Evolutionary conservation across 2,113 vertebrate species (phyloP).

Genomic region (Uria aalge): DNA sequence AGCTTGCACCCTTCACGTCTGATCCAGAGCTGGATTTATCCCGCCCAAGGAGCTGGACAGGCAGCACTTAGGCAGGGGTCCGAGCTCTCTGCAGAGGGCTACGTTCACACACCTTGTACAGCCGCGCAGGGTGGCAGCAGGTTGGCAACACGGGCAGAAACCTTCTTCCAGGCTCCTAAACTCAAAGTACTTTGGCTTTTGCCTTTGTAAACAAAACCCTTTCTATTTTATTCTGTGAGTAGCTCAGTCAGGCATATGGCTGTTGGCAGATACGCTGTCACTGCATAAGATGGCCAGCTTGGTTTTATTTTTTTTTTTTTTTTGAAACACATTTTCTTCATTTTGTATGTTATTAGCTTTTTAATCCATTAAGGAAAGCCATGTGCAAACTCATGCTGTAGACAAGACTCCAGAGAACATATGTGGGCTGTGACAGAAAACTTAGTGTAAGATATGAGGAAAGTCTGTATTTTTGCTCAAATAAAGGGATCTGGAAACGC

Average conservation of each 20-base stretch:
- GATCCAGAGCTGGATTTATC: not conserved
- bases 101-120: fast-evolving
- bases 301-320: not conserved
- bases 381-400: not conserved
- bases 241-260: not conserved
- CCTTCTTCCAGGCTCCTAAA: not conserved
- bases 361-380: not conserved
- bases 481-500: not conserved
- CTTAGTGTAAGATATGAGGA: not conserved
- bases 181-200: not conserved
- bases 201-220: not conserved
- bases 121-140: fast-evolving
- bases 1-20: not conserved
- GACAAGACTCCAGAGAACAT: not conserved
- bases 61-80: not conserved
- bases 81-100: not conserved
- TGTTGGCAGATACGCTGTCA: not conserved
- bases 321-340: not conserved
- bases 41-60: not conserved
- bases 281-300: not conserved
- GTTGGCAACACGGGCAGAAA: not conserved
- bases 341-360: not conserved
- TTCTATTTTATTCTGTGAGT: not conserved
- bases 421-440: not conserved
- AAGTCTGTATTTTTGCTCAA: not conserved